Percentiles rank a stretch among this genome's conserved stretches.
Conservation (phyloP, 2,797 vertebrate genomes). For the Meda fulgida region DNA sequence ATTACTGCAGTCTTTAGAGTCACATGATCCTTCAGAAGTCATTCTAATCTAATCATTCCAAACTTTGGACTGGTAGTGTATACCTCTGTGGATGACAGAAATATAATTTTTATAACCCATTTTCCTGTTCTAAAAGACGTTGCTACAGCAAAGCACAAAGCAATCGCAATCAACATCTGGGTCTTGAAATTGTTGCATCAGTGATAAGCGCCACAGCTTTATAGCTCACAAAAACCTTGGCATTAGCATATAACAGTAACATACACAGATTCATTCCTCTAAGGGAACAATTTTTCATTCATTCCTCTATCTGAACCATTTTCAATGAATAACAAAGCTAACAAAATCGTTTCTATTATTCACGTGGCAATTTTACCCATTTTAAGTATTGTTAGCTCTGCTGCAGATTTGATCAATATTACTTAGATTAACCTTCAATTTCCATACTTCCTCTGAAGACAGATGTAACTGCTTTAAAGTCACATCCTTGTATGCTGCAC, state of each 20-base stretch:
- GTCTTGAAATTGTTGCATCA: background rate
- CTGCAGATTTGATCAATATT: slow-evolving; percentile 50
- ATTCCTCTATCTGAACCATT: background rate
- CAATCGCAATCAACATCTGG: background rate
- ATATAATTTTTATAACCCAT: background rate
- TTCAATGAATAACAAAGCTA: background rate
- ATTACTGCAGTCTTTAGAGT: background rate
- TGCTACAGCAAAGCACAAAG: no score
- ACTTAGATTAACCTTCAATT: slow-evolving; percentile 42
- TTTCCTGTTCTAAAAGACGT: background rate
- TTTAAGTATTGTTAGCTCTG: slow-evolving; percentile 26
- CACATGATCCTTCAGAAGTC: background rate
- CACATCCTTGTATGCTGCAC: slow-evolving; percentile 63
- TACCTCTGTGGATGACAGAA: background rate
- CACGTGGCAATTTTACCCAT: slow-evolving; percentile 62
- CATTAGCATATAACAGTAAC: slow-evolving; percentile 5
- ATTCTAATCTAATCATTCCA: background rate
- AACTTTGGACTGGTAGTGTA: background rate
- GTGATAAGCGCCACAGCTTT: background rate
- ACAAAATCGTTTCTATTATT: slow-evolving; percentile 52
- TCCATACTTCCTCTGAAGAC: slow-evolving; percentile 53
- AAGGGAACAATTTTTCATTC: background rate
- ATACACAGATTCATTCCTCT: background rate
- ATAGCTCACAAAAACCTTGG: background rate
- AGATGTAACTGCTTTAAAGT: slow-evolving; percentile 41